Base-by-base conservation (phyloP, 2,888 invertebrate species). In the Alviniconcha strummeri region DNA sequence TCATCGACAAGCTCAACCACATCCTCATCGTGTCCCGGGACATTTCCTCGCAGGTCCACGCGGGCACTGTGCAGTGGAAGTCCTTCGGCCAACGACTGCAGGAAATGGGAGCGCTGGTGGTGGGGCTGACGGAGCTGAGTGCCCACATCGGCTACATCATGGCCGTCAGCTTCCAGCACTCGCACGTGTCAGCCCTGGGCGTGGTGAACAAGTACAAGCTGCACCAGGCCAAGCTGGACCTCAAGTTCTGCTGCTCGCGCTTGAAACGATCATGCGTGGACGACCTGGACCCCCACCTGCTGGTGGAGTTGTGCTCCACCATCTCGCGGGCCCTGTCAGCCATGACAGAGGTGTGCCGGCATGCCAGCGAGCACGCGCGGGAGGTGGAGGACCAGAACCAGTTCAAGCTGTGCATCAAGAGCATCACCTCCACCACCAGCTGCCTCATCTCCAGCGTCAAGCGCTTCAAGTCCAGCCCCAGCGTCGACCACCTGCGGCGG, bases 351-450 rank as follows among this genome's bases (percentile, higher is more conserved):
- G 89, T 90, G 67, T 92, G 92, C 86, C 87, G 89, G 15, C 83
- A 86, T 36, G 92, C 91, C 4, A 90, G 90, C 56, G 91, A 92
- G 83, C 86, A 87, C 15, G 88, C 90, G 0, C 52, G 84, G 0
- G 91, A 91, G 80, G 74, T 88, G 13, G 85, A 88, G 19, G 89
- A 91, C 17, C 86, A 90, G 84, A 85, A 92, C 77, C 92, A 92
- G 88, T 92, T 92, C 84, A 92, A 92, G 85, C 87, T 91, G 15
- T 92, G 92, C 81, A 87, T 92, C 52, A 92, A 92, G 84, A 91
- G 91, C 84, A 90, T 92, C 13, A 92, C 92, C 0, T 90, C 92
- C 60, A 91, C 91, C 52, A 91, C 91, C 5, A 91, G 91, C 57
- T 91, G 92, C 84, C 87, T 92, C 54, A 89, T 93, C 56, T 88